These are phyloP conservation scores for Hyposoter dolosus DNA, from an alignment of 2,888 invertebrate genomes.

Conservation along the genomic window DNA sequence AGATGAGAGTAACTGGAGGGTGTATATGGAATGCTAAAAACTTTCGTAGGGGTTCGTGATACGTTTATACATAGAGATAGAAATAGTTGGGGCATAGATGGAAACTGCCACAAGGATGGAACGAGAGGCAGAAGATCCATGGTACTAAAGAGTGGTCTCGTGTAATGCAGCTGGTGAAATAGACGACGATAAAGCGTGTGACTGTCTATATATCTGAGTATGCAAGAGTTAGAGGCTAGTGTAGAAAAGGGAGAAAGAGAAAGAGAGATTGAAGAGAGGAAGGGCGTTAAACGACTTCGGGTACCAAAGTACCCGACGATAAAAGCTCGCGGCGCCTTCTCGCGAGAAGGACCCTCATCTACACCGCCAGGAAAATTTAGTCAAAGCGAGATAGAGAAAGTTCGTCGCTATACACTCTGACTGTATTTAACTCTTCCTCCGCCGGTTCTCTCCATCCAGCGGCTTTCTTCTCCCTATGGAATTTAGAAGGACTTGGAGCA, in stretches of 20 bases:
- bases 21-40: conserved; percentile 41
- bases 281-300: conserved; percentile 73
- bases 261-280: conserved; percentile 48
- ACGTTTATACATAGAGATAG: conserved; percentile 15
- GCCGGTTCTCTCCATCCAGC: background rate
- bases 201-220: conserved; percentile 71
- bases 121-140: conserved; percentile 61
- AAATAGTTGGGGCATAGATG: conserved; percentile 21
- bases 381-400: conserved; percentile 55
- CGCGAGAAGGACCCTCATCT: conserved; percentile 53
- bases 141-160: conserved; percentile 76
- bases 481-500: conserved; percentile 27
- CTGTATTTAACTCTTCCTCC: conserved; percentile 27
- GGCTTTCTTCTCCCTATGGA: conserved; percentile 5
- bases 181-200: conserved; percentile 73
- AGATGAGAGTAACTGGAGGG: conserved; percentile 40
- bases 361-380: conserved; percentile 44
- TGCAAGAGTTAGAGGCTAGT: background rate
- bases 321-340: conserved; percentile 70
- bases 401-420: conserved; percentile 41
- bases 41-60: conserved; percentile 25
- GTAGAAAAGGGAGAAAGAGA: background rate
- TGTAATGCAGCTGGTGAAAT: conserved; percentile 71
- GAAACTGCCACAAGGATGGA: conserved; percentile 29
- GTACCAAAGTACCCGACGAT: conserved; percentile 70